These are phyloP conservation scores for Danio tinwini DNA, from an alignment of 2,797 vertebrate species.

Conservation along the genomic window DNA sequence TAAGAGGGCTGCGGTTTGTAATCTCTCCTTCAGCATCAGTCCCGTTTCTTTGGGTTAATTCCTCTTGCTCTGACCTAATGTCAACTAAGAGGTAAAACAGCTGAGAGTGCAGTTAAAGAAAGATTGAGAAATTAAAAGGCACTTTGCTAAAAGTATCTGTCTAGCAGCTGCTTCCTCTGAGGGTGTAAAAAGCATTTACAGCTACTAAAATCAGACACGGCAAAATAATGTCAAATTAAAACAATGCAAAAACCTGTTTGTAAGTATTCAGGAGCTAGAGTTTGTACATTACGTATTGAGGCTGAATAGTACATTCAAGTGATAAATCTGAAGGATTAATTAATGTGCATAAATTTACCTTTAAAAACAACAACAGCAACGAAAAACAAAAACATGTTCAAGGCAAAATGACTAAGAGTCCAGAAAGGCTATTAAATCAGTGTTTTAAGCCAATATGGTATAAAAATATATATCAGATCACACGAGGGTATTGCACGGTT, in stretches of 20 bases:
- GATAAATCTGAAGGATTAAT: conserved; percentile 5
- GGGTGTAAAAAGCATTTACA: conserved; percentile 27
- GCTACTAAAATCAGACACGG: background rate
- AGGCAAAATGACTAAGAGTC: conserved; percentile 72
- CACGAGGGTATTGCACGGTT: conserved; percentile 66
- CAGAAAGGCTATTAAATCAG: conserved; percentile 68
- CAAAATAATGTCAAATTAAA: conserved; percentile 13
- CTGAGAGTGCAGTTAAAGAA: conserved; percentile 40
- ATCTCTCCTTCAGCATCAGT: conserved; percentile 41
- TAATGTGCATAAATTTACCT: conserved; percentile 22
- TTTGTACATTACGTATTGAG: conserved; percentile 19
- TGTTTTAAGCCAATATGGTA: conserved; percentile 64
- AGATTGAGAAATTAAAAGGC: conserved; percentile 58
- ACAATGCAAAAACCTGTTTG: conserved; percentile 12
- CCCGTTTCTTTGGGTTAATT: conserved; percentile 49
- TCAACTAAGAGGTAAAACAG: conserved; percentile 37
- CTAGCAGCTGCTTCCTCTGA: conserved; percentile 32
- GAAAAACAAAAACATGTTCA: conserved; percentile 62
- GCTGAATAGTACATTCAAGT: conserved; percentile 11
- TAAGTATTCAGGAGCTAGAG: conserved; percentile 37
- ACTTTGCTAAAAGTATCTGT: conserved; percentile 52
- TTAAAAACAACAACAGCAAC: conserved; percentile 36
- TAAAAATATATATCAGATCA: conserved; percentile 63
- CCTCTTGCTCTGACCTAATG: conserved; percentile 16
- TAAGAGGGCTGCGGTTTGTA: conserved; percentile 42